phyloP scores from a whole-genome alignment of 2,797 vertebrate species.

The Selene dorsalis region DNA sequence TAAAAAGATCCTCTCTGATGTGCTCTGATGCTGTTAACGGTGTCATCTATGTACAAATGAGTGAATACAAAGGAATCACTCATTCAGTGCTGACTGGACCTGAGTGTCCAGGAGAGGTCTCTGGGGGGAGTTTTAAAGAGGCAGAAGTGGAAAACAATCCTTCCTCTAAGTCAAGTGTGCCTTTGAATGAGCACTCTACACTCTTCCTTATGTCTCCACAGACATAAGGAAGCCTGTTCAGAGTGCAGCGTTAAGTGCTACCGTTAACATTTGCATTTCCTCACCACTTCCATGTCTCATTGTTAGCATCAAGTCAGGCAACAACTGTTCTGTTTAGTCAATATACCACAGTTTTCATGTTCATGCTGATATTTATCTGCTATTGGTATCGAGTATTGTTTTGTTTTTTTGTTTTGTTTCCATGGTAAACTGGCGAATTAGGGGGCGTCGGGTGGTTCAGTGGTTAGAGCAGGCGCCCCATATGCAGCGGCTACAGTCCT shows the following conservation, averaged over 20 bases:
- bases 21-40: not conserved
- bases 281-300: slow-evolving; percentile 18
- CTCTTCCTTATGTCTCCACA: too few relatives aligned
- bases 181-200: slow-evolving; percentile 43
- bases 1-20: not conserved
- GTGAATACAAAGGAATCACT: slow-evolving; percentile 23
- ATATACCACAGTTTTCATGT: not conserved
- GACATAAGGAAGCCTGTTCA: slow-evolving; percentile 40
- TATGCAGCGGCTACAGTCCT: too few relatives aligned
- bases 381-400: not conserved
- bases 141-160: slow-evolving; percentile 59
- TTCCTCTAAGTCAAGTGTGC: slow-evolving; percentile 41
- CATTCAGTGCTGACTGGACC: slow-evolving; percentile 23
- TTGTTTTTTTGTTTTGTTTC: too few relatives aligned
- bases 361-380: not conserved
- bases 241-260: slow-evolving; percentile 4
- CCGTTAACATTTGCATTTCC: slow-evolving; percentile 39
- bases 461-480: too few relatives aligned
- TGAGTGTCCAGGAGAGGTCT: slow-evolving; percentile 42
- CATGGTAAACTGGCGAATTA: not conserved
- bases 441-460: too few relatives aligned
- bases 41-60: not conserved
- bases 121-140: slow-evolving; percentile 24
- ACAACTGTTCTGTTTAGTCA: not conserved
- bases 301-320: slow-evolving; percentile 12